These are phyloP conservation scores for Drosophila crucigera DNA, from an alignment of 2,888 invertebrate species.

Conservation along the genomic window DNA sequence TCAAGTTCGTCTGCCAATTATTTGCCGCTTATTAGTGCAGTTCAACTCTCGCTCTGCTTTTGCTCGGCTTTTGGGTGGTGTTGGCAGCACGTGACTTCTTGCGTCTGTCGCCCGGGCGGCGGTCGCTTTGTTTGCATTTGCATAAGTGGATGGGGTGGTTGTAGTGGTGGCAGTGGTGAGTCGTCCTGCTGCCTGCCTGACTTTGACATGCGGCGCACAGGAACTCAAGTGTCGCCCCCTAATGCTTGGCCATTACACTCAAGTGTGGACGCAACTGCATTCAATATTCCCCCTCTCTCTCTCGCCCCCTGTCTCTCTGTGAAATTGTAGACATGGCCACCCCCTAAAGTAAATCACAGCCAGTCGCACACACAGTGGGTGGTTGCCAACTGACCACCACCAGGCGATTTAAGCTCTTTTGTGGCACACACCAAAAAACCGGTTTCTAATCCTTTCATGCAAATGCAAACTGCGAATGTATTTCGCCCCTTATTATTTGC, in stretches of 20 bases:
- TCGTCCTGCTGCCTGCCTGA: constrained; percentile 37
- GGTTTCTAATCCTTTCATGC: constrained; percentile 73
- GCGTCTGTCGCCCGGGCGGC: constrained; percentile 44
- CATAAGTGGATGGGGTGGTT: constrained; percentile 44
- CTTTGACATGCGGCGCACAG: constrained; percentile 67
- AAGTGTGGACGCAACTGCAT: constrained; percentile 55
- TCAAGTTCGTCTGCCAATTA: constrained; percentile 80
- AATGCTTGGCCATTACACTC: constrained; percentile 70
- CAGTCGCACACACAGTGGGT: constrained; percentile 29
- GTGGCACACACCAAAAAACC: constrained; percentile 52
- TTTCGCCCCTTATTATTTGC: constrained; percentile 31
- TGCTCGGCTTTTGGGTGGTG: constrained; percentile 42
- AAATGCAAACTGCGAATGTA: constrained; percentile 46
- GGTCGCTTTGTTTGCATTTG: constrained; percentile 71
- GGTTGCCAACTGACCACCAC: constrained; percentile 47
- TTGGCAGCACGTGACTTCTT: constrained; percentile 77
- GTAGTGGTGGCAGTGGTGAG: constrained; percentile 1
- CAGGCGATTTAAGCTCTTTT: constrained; percentile 63
- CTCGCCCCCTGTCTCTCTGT: constrained; percentile 12
- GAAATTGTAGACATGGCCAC: constrained; percentile 52
- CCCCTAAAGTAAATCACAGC: constrained; percentile 64
- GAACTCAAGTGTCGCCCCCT: constrained; percentile 69
- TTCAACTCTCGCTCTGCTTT: constrained; percentile 16
- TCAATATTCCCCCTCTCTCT: constrained; percentile 3
- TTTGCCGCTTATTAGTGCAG: constrained; percentile 76